Evolutionary conservation across 1,140 invertebrate species (phyloP).

Genomic region (Hypsibius dujardini): DNA sequence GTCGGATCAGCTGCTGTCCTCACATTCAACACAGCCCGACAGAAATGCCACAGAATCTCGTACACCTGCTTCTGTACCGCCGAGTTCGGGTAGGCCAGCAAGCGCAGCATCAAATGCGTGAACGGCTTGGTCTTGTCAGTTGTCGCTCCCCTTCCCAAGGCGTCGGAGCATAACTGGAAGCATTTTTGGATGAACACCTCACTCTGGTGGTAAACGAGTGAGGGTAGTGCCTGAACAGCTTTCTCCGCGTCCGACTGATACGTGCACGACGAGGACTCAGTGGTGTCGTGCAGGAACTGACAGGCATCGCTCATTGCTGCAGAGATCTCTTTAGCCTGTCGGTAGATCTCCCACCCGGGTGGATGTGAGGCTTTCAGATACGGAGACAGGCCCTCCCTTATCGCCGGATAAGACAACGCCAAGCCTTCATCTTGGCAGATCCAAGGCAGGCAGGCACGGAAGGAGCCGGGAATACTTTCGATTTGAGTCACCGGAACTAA

Average conservation of each 20-base stretch:
- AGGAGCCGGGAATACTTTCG: background rate
- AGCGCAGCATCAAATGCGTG: background rate
- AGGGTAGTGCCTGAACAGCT: background rate
- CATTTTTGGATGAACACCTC: background rate
- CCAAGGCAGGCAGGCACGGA: constrained; percentile 4
- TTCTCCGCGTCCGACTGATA: background rate
- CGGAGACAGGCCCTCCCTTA: background rate
- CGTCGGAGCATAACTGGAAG: constrained; percentile 11
- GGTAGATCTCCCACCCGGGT: background rate
- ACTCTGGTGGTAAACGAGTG: constrained; percentile 10
- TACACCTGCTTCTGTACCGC: constrained; percentile 13
- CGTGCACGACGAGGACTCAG: background rate
- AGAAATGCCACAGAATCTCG: background rate
- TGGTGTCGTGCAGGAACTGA: background rate
- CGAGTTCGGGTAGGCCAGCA: constrained; percentile 7
- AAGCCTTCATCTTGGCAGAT: constrained; percentile 13
- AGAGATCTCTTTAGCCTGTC: background rate
- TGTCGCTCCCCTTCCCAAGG: background rate
- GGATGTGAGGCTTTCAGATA: background rate
- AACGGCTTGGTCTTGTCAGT: background rate
- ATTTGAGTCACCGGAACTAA: background rate
- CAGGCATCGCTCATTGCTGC: background rate
- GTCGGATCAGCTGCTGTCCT: background rate
- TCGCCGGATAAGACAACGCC: background rate
- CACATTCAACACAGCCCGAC: background rate